These are phyloP conservation scores for Drosophila bocqueti DNA, from an alignment of 1,140 invertebrate species.

Conservation along the genomic window DNA sequence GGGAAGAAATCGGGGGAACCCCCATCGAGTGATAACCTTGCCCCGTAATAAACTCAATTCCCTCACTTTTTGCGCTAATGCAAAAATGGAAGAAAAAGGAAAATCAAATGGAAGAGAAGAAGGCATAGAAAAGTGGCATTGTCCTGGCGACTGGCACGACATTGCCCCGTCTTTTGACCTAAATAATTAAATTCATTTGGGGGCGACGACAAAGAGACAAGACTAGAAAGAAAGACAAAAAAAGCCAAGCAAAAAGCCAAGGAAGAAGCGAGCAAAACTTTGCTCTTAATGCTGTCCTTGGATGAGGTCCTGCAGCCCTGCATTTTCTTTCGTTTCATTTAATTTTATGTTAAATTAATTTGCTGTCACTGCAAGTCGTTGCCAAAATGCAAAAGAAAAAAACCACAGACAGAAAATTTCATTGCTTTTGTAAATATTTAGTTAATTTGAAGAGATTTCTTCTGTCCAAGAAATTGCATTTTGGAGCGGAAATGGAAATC, in stretches of 20 bases:
- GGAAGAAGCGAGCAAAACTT: constrained; percentile 43
- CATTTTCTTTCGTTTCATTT: constrained; percentile 72
- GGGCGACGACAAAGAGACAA: constrained; percentile 16
- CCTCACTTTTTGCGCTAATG: constrained; percentile 48
- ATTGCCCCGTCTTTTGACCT: constrained; percentile 67
- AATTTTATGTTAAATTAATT: constrained; percentile 83
- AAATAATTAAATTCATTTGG: constrained; percentile 80
- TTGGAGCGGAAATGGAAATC: constrained; percentile 34
- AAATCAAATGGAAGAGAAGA: constrained; percentile 9
- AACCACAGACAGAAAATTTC: constrained; percentile 60
- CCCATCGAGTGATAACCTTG: constrained; percentile 34
- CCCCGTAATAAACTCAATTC: constrained; percentile 69
- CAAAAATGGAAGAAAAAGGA: constrained; percentile 14
- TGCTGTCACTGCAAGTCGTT: constrained; percentile 42
- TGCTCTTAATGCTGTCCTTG: constrained; percentile 61
- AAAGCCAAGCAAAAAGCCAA: constrained; percentile 6
- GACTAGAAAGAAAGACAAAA: constrained; percentile 8
- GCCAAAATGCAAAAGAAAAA: constrained; percentile 10
- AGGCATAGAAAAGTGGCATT: constrained; percentile 63
- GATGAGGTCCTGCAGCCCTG: constrained; percentile 44
- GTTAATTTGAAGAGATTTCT: constrained; percentile 64
- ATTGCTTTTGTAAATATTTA: constrained; percentile 77
- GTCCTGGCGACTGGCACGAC: constrained; percentile 70
- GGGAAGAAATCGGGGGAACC: constrained; percentile 5
- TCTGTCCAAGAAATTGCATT: constrained; percentile 29